Percentiles rank a stretch among this genome's conserved stretches.
These are phyloP conservation scores for Xestia c-nigrum DNA, from an alignment of 2,888 invertebrate species.

Conservation along the genomic window DNA sequence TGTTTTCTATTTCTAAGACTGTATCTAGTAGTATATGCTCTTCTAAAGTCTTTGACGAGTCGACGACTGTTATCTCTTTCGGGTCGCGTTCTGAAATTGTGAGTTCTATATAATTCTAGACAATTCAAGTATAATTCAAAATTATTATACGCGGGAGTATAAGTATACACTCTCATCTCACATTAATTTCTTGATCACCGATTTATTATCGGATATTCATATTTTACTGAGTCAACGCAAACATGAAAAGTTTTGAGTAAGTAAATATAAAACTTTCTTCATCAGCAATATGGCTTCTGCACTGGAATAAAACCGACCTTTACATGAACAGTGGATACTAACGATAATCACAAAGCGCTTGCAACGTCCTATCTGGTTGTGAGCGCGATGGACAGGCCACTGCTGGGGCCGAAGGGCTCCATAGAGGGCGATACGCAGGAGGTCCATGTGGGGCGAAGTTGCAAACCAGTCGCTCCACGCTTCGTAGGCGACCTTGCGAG, in stretches of 20 bases:
- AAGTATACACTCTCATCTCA: not conserved
- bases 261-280: not conserved
- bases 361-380: conserved; percentile 65
- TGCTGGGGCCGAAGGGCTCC: conserved; percentile 77
- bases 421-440: conserved; percentile 70
- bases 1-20: conserved; percentile 79
- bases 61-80: conserved; percentile 69
- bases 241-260: too few species aligned
- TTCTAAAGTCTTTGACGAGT: conserved; percentile 75
- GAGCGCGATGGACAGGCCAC: conserved; percentile 75
- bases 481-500: conserved; percentile 78
- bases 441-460: conserved; percentile 85
- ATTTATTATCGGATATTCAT: not conserved
- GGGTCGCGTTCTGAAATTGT: conserved; percentile 77
- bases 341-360: conserved; percentile 81
- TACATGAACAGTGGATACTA: conserved; percentile 65
- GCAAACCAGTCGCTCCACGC: conserved; percentile 85
- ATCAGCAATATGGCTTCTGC: not conserved
- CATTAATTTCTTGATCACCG: not conserved
- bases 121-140: not conserved
- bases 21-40: conserved; percentile 79
- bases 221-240: not conserved
- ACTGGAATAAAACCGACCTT: not conserved
- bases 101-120: conserved; percentile 24
- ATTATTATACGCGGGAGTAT: too few species aligned